Evolutionary conservation across 2,888 invertebrate genomes (phyloP), one percentile per base, ranked within the genome.

Genomic region (Andrena haemorrhoa): DNA sequence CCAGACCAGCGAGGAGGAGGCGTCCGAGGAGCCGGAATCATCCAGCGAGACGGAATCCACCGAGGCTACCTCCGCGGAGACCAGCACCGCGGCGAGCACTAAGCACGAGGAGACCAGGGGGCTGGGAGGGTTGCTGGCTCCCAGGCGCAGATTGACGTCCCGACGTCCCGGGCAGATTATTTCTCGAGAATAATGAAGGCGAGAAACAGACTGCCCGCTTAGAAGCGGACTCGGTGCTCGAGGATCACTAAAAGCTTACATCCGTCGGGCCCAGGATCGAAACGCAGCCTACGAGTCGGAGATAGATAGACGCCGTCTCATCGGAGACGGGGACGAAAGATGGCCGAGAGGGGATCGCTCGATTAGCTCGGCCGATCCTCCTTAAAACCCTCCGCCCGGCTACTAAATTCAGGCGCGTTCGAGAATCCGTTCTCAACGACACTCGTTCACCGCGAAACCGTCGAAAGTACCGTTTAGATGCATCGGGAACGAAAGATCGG

Each of bases 141-240:
- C 96, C 64, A 95, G 97, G 87, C 95, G 96, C 91, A 96, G 97
- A 92, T 95, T 97, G 89, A 95, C 96, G 35, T 92, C 95, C 53
- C 94, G 96, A 92, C 95, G 95, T 86, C 96, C 95, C 2, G 95
- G 95, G 86, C 95, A 95, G 79, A 93, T 94, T 72, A 89, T 94
- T 78, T 94, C 89, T 31, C 89, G 91, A 47, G 91, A 93, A 83
- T 91, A 89, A 70, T 16, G 16, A 41, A 41, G 41, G 47, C 7
- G 35, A 23, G 16, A 26, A 41, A 41, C 41, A 16, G 26, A 64
- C 16, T 33, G 31, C 31, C 23, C 71, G 63, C 53, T 51, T 61
- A 76, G 70, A 71, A 0, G 35, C 49, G 49, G 58, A 29, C 56
- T 63, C 56, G 65, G 35, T 65, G 64, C 64, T 60, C 49, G 61